phyloP scores from a whole-genome alignment of 2,113 vertebrate species.

The Sylvicapra grimmia region DNA sequence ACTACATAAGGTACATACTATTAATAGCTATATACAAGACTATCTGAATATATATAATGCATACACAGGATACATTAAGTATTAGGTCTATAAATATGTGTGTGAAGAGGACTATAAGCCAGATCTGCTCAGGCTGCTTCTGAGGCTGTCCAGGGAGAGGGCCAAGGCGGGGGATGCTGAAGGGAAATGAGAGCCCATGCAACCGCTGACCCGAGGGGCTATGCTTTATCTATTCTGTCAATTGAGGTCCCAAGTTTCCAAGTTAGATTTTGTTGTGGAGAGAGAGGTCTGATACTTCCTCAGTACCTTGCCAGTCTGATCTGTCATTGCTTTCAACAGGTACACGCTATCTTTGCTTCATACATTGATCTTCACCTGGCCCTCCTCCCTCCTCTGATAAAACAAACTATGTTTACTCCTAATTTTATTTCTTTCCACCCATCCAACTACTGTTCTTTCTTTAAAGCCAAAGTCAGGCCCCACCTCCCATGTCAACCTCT shows the following conservation, averaged over 20 bases:
- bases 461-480: neutral
- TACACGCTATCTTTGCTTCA: neutral
- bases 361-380: neutral
- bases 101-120: neutral
- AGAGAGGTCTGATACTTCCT: neutral
- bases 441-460: neutral
- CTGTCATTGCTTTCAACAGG: neutral
- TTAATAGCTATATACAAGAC: neutral
- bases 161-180: accelerated
- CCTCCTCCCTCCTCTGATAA: neutral
- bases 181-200: accelerated
- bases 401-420: neutral
- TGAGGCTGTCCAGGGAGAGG: neutral
- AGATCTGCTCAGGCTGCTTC: neutral
- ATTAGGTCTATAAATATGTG: neutral
- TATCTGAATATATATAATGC: neutral
- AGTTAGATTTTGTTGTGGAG: neutral
- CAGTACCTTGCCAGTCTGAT: neutral
- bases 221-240: neutral
- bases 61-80: neutral
- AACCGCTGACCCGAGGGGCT: neutral
- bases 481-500: neutral
- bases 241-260: neutral
- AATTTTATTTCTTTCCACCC: neutral
- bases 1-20: neutral